Evolutionary conservation across 2,113 vertebrate species (phyloP), one percentile per base, ranked within the genome.

Genomic region (Petromus typicus): DNA sequence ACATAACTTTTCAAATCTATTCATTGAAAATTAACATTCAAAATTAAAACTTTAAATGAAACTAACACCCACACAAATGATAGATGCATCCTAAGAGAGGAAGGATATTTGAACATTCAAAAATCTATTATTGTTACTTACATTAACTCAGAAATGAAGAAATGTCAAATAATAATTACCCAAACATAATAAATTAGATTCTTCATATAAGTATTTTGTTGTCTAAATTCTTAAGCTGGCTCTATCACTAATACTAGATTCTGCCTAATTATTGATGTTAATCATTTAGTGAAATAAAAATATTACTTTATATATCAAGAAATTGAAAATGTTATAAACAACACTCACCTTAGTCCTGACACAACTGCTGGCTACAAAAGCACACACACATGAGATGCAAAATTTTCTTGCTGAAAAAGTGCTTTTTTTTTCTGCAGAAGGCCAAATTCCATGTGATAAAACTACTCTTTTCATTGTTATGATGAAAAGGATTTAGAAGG

Each of bases 381-480:
- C 12, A 43, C 16, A 73, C 18, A 23, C 4, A 66, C 25, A 67
- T 27, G 48, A 93, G 91, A 83, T 56, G 7, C 2, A 66, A 45
- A 40, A 83, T 89, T 57, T 91, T 92, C 27, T 93, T 90, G 51
- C 66, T 93, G 89, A 87, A 12, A 66, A 89, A 88, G 80, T 64
- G 25, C 71, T 81, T 56, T 57, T 66, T 54, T 95, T 87, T n/a
- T n/a, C n/a, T 81, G 48, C 25, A 92, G 85, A 92, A 95, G 4
- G 75, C 80, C 63, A 96, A 92, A 94, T 92, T 95, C 66, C 59
- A 94, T 71, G 43, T 83, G 40, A 95, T 96, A 88, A 94, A 86
- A 84, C n/a, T 71, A 5, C 30, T 57, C 59, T 93, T 82, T 67
- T 90, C 17, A 40, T 51, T 75, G 40, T 93, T 90, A 4, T 30